Evolutionary conservation across 1,140 invertebrate genomes (phyloP), one percentile per base, ranked within the genome.

Genomic region (Nilaparvata lugens): DNA sequence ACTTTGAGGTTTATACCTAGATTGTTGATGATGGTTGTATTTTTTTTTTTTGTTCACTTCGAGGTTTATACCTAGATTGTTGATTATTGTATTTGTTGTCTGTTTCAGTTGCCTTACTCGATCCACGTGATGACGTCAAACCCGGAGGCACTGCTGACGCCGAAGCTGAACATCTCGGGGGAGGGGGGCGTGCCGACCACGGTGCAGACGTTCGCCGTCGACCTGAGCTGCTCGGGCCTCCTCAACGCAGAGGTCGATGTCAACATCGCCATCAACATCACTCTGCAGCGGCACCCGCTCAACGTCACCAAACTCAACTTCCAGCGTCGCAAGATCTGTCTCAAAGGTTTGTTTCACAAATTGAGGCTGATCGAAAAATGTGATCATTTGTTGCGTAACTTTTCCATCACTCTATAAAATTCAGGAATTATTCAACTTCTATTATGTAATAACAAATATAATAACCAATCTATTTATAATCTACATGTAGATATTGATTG

Each of bases 171-270:
- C 75, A 90, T 97, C 51, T 85, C 87, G 4, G 79, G 79, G 57
- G 78, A 80, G 14, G 93, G 93, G 0, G 80, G 80, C 40, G 88
- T 96, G 28, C 93, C 93, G 0, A 84, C 82, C 0, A 78, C 81
- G 35, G 31, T 73, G 4, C 81, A 91, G 78, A 94, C 89, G 16
- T 96, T 94, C 80, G 80, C 82, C 31, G 75, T 96, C 31, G 79
- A 80, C n/a, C 76, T 96, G 51, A 87, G 86, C 40, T 96, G 94
- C 72, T 86, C 86, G 5, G 91, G 89, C 0, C 73, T 80, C 2
- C 78, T 86, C 57, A 85, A 84, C 48, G 89, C 87, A 0, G 92
- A 96, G 75, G 87, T 95, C 4, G 84, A 91, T 64, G 79, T 96
- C 7, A 81, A 81, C 7, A 84, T 96, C 59, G 83, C 84, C 52